Conservation (phyloP, 2,888 invertebrate genomes). For the Oxytorus armatus region DNA sequence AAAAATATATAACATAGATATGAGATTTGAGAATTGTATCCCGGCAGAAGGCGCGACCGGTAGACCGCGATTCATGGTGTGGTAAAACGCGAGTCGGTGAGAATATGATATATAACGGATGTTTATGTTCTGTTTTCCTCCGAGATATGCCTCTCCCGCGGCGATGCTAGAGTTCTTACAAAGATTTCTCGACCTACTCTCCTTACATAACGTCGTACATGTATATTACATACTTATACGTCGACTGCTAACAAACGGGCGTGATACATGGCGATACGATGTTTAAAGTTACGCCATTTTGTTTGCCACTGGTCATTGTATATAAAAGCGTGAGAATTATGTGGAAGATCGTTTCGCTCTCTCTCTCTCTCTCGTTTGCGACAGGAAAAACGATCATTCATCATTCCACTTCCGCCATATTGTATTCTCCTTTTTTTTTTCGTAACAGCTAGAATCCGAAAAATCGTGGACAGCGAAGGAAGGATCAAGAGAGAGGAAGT, state of each 20-base stretch:
- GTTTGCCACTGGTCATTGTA: neutral
- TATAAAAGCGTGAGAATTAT: slow-evolving; percentile 8
- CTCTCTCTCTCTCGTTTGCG: neutral
- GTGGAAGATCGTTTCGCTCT: neutral
- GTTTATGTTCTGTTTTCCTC: slow-evolving; percentile 60
- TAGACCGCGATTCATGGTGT: slow-evolving; percentile 12
- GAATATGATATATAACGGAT: slow-evolving; percentile 64
- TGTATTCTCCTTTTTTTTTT: slow-evolving; percentile 42
- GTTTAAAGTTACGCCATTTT: neutral
- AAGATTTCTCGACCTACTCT: slow-evolving; percentile 19
- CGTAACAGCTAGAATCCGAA: slow-evolving; percentile 22
- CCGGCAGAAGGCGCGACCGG: slow-evolving; percentile 36
- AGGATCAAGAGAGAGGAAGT: slow-evolving; percentile 10
- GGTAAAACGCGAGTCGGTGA: slow-evolving; percentile 43
- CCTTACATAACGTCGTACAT: neutral
- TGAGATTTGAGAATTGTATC: slow-evolving; percentile 13
- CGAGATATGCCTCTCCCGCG: slow-evolving; percentile 17
- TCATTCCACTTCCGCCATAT: slow-evolving; percentile 47
- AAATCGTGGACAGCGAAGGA: slow-evolving; percentile 11
- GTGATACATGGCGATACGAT: neutral
- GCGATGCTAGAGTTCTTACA: slow-evolving; percentile 21
- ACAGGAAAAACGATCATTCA: slow-evolving; percentile 49
- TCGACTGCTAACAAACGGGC: neutral
- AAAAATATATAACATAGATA: neutral
- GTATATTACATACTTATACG: neutral